Evolutionary conservation across 2,113 vertebrate genomes (phyloP).

Genomic region (Variabilichromis moorii): DNA sequence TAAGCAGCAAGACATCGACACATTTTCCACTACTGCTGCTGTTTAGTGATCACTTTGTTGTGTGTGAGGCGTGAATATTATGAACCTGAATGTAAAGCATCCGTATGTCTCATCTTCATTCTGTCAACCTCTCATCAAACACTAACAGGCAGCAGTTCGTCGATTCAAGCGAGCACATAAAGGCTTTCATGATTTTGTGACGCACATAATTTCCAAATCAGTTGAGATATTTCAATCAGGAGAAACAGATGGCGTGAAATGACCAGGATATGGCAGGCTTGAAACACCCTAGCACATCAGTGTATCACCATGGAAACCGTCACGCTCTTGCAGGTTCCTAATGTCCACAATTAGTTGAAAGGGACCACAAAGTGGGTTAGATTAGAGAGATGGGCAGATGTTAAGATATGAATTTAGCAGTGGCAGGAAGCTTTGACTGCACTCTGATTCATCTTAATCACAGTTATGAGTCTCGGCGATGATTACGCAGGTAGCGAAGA

Average conservation of each 20-base stretch:
- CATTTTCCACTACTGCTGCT: background rate
- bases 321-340: slow-evolving; percentile 48
- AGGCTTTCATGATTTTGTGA: slow-evolving; percentile 6
- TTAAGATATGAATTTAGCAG: slow-evolving; percentile 33
- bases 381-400: slow-evolving; percentile 58
- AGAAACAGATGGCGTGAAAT: slow-evolving; percentile 63
- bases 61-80: background rate
- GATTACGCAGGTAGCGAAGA: slow-evolving; percentile 11
- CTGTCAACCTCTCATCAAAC: background rate
- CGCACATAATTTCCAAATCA: slow-evolving; percentile 39
- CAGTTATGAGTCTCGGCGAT: background rate
- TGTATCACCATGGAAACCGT: slow-evolving; percentile 64
- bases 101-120: background rate
- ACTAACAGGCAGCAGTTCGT: background rate
- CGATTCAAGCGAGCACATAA: background rate
- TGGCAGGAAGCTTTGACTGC: background rate
- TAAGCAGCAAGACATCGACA: background rate
- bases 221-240: slow-evolving; percentile 18
- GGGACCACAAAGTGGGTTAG: slow-evolving; percentile 52
- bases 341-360: slow-evolving; percentile 59
- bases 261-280: slow-evolving; percentile 26
- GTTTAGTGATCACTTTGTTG: background rate
- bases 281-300: slow-evolving; percentile 11
- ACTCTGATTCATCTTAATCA: slow-evolving; percentile 31
- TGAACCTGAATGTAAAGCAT: background rate